Base-by-base conservation (phyloP, 2,888 invertebrate genomes). In the Drosophila melanosoma region DNA sequence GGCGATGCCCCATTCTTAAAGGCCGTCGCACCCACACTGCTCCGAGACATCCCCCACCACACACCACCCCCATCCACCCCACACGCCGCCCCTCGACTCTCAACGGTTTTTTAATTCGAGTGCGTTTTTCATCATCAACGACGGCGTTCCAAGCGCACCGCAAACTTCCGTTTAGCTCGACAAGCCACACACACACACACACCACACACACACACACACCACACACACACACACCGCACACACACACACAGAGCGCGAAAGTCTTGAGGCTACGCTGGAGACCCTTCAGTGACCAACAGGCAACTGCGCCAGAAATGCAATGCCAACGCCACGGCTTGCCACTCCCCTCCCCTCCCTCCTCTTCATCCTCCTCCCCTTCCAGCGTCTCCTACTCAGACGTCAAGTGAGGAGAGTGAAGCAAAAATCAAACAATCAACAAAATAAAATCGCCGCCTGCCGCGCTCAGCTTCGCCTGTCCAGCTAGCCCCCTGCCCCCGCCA, bases 401-500 rank as follows among this genome's bases (percentile, higher is more conserved):
- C 61, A 51, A 69, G 77, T 68, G 77, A 57, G 80, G 68, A 67
- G 81, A 74, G 66, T 65, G 75, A 79, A 77, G 87, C 76, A 82
- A 81, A 86, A 87, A 89, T 86, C 89, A 87, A 86, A 86, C 89
- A 86, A 86, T 86, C 87, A 87, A 84, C 85, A 89, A 89, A 89
- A 89, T 89, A 87, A 87, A 89, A 86, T 89, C 80, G 79, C 84
- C 73, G 59, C 59, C 64, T 57, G 64, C 69, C 54, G 33, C 57
- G 67, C 79, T 32, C 48, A 57, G 49, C 62, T 36, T 62, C 61
- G 73, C 69, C 60, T 69, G 74, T 69, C 73, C 77, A 71, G 76
- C 59, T 58, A 38, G 0, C 29, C 5, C 29, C 38, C n/a, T n/a
- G 8, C 33, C 10, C 38, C 17, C 8, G 7, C 38, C 17, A 3